Conservation (phyloP, 2,888 invertebrate genomes). For the Coelogynopora nodosa region DNA sequence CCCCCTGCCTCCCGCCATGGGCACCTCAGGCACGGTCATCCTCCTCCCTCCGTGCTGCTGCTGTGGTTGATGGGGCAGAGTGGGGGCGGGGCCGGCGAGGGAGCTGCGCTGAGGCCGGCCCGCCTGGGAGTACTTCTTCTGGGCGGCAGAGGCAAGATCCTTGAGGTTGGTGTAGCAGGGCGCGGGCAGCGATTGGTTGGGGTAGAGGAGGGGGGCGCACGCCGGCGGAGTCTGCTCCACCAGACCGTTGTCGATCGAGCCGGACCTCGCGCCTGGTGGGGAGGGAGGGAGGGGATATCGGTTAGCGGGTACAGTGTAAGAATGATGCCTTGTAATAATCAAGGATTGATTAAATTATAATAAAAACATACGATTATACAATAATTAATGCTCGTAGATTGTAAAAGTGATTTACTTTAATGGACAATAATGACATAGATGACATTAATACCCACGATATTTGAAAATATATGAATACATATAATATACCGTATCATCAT, state of each 20-base stretch:
- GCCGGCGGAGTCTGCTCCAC: background rate
- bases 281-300: too few species aligned
- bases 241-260: background rate
- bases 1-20: background rate
- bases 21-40: background rate
- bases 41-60: background rate
- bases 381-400: too few species aligned
- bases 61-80: too few species aligned
- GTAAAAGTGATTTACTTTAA: too few species aligned
- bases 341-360: too few species aligned
- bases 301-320: too few species aligned
- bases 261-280: background rate
- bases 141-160: background rate
- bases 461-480: background rate
- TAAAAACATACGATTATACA: too few species aligned
- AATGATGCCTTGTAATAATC: too few species aligned
- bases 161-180: background rate
- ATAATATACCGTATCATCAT: too few species aligned
- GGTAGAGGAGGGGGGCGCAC: background rate
- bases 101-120: background rate
- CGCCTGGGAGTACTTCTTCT: background rate
- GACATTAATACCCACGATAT: too few species aligned
- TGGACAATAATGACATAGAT: too few species aligned
- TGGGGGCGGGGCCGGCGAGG: background rate
- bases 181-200: background rate